Conservation (phyloP, 2,888 invertebrate genomes). For the Odontomyia ornata region DNA sequence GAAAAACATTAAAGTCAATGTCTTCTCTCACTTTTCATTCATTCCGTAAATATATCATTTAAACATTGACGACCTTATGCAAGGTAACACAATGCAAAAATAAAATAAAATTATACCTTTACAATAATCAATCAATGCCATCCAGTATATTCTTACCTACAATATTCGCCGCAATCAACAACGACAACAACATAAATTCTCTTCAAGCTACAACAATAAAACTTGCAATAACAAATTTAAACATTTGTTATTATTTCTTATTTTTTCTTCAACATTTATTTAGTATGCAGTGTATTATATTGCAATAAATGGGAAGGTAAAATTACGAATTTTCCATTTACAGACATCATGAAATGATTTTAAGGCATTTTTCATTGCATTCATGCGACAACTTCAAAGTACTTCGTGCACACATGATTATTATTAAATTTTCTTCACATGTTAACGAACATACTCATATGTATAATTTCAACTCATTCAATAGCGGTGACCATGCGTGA, state of each 20-base stretch:
- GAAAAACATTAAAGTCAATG: too few species aligned
- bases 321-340: conserved; percentile 28
- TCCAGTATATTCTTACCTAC: neutral
- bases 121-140: conserved; percentile 32
- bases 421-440: neutral
- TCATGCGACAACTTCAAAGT: neutral
- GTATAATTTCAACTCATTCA: neutral
- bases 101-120: neutral
- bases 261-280: neutral
- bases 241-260: neutral
- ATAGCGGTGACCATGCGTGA: conserved; percentile 22
- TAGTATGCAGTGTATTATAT: too few species aligned
- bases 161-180: conserved; percentile 9
- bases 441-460: too few species aligned
- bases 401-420: neutral
- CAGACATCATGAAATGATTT: neutral
- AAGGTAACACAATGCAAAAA: neutral
- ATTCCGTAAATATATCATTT: too few species aligned
- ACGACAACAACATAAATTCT: neutral
- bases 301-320: conserved; percentile 2
- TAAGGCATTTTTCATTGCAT: conserved; percentile 4
- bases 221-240: neutral
- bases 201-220: neutral
- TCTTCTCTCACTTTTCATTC: too few species aligned
- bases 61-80: neutral